Percentiles rank a stretch among this genome's conserved stretches.
phyloP scores from a whole-genome alignment of 1,140 invertebrate genomes.

The Zaprionus ornatus region DNA sequence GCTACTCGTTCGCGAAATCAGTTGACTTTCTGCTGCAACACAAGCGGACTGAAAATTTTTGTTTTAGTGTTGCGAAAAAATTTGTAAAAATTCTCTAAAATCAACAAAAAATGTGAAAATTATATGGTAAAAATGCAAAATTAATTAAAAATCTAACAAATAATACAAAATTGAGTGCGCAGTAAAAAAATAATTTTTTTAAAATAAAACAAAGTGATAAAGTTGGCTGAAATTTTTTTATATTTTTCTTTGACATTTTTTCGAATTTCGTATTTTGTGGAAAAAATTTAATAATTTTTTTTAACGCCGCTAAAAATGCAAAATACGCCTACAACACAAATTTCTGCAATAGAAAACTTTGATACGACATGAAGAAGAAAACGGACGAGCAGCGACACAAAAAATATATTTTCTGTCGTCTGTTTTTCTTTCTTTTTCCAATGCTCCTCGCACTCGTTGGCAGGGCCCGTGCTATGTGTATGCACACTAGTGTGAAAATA shows the following conservation, averaged over 20 bases:
- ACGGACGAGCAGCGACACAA: slow-evolving; percentile 77
- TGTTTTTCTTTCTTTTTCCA: slow-evolving; percentile 84
- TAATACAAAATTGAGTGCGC: slow-evolving; percentile 72
- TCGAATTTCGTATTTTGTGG: slow-evolving; percentile 70
- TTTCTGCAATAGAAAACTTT: slow-evolving; percentile 83
- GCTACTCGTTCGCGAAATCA: slow-evolving; percentile 80
- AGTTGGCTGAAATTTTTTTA: slow-evolving; percentile 57
- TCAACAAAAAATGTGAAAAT: slow-evolving; percentile 80
- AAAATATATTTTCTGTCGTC: slow-evolving; percentile 82
- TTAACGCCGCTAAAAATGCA: slow-evolving; percentile 55
- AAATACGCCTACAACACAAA: slow-evolving; percentile 74
- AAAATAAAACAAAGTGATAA: slow-evolving; percentile 39
- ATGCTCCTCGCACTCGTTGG: slow-evolving; percentile 82
- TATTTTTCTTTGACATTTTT: slow-evolving; percentile 68
- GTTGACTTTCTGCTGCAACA: slow-evolving; percentile 79
- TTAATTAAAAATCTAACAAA: slow-evolving; percentile 62
- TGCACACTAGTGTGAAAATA: slow-evolving; percentile 64
- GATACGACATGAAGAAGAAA: slow-evolving; percentile 83
- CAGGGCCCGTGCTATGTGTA: slow-evolving; percentile 64
- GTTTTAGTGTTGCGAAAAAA: slow-evolving; percentile 83
- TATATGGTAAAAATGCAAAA: slow-evolving; percentile 74
- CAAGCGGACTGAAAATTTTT: slow-evolving; percentile 82
- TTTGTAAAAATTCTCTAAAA: slow-evolving; percentile 77
- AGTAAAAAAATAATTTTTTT: slow-evolving; percentile 42
- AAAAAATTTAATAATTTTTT: slow-evolving; percentile 72